Conservation (phyloP, 2,797 vertebrate genomes). For the Crypturellus tataupa region DNA sequence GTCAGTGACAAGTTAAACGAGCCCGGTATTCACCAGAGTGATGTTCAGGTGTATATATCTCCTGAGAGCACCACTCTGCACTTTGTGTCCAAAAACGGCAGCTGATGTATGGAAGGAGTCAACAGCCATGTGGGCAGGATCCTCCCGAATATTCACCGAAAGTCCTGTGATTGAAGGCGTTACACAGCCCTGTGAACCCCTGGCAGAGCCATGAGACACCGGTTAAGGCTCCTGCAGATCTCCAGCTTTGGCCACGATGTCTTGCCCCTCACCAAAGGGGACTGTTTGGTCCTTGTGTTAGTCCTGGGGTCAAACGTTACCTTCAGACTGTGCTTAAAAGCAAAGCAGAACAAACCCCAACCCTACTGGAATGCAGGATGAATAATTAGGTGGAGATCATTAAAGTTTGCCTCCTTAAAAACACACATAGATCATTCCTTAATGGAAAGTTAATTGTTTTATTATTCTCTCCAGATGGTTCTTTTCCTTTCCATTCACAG, state of each 20-base stretch:
- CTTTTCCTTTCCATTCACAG: slow-evolving; percentile 73
- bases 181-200: neutral
- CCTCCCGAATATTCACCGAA: neutral
- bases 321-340: neutral
- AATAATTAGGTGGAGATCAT: slow-evolving; percentile 73
- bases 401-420: slow-evolving; percentile 79
- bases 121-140: neutral
- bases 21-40: slow-evolving; percentile 28
- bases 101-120: neutral
- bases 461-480: slow-evolving; percentile 84
- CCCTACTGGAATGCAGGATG: slow-evolving; percentile 26
- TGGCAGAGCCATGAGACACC: neutral
- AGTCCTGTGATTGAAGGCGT: neutral
- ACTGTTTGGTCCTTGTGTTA: neutral
- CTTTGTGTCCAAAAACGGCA: neutral
- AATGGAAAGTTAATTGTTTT: slow-evolving; percentile 85
- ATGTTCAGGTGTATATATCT: slow-evolving; percentile 6
- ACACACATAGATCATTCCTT: slow-evolving; percentile 84
- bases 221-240: neutral
- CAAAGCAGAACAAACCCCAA: neutral
- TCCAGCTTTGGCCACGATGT: neutral
- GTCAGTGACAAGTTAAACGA: slow-evolving; percentile 30
- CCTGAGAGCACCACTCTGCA: neutral
- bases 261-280: neutral
- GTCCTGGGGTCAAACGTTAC: neutral